These are phyloP conservation scores for Thalassophryne amazonica DNA, from an alignment of 2,797 vertebrate genomes.

Conservation along the genomic window DNA sequence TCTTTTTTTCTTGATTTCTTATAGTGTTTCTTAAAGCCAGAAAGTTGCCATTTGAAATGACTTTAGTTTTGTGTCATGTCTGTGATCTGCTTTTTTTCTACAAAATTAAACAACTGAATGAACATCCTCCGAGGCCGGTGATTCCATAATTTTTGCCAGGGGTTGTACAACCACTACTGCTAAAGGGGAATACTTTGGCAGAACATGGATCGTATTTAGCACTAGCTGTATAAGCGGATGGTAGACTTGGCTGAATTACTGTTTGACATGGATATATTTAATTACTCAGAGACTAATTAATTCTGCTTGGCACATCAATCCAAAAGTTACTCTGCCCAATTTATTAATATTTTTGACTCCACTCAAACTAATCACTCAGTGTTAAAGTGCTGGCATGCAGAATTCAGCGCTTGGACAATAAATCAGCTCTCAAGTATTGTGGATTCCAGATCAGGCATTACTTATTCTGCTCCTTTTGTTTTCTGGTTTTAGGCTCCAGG, in stretches of 20 bases:
- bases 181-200: slow-evolving; percentile 45
- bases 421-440: background rate
- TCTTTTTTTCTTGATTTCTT: too few species aligned
- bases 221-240: slow-evolving; percentile 33
- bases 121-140: too few species aligned
- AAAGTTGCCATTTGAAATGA: too few species aligned
- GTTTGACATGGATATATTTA: slow-evolving; percentile 57
- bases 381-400: slow-evolving; percentile 24
- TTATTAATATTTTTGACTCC: slow-evolving; percentile 33
- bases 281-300: slow-evolving; percentile 54
- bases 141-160: too few species aligned
- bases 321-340: slow-evolving; percentile 29
- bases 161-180: slow-evolving; percentile 33
- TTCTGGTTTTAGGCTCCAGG: too few species aligned
- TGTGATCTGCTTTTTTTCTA: too few species aligned
- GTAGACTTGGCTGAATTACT: slow-evolving; percentile 33
- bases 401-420: background rate
- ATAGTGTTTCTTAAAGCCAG: too few species aligned
- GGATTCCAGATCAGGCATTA: background rate
- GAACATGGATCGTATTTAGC: slow-evolving; percentile 30
- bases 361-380: slow-evolving; percentile 31
- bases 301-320: slow-evolving; percentile 27
- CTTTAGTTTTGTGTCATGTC: too few species aligned
- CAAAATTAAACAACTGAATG: too few species aligned
- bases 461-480: background rate